Evolutionary conservation across 2,888 invertebrate genomes (phyloP).

Genomic region (Aquatica leii): DNA sequence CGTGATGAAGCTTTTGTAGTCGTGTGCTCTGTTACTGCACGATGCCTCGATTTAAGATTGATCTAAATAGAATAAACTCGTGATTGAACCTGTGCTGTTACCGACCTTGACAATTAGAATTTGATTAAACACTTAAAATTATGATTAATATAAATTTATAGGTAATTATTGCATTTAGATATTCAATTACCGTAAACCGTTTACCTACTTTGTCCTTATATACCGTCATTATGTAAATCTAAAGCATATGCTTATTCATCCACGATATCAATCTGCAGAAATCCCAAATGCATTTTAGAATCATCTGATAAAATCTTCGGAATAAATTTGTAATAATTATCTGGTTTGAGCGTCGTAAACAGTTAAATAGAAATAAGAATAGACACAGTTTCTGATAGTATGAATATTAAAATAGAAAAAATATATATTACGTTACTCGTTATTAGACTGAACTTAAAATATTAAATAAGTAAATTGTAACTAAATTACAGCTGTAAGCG

Average conservation of each 20-base stretch:
- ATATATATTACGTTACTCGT: no score
- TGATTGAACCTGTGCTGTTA: constrained; percentile 52
- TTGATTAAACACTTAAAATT: constrained; percentile 18
- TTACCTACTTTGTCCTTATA: not conserved
- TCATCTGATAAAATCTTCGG: constrained; percentile 2
- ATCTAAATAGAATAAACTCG: constrained; percentile 56
- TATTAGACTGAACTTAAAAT: no score
- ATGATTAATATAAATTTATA: constrained; percentile 1
- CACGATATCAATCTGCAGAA: not conserved
- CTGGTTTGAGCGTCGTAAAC: not conserved
- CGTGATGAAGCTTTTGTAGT: constrained; percentile 52
- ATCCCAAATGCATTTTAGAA: constrained; percentile 2
- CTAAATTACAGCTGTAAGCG: no score
- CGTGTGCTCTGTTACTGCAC: constrained; percentile 51
- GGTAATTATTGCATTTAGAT: not conserved
- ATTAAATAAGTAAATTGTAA: no score
- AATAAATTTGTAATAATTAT: constrained; percentile 14
- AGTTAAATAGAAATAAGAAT: constrained; percentile 12
- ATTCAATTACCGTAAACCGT: not conserved
- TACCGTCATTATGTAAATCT: not conserved
- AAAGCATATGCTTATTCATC: not conserved
- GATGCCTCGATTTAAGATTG: constrained; percentile 53
- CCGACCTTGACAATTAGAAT: constrained; percentile 52
- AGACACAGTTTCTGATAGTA: no score
- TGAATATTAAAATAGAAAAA: no score